Evolutionary conservation across 2,113 vertebrate genomes (phyloP).

Genomic region (Tachysurus vachellii): DNA sequence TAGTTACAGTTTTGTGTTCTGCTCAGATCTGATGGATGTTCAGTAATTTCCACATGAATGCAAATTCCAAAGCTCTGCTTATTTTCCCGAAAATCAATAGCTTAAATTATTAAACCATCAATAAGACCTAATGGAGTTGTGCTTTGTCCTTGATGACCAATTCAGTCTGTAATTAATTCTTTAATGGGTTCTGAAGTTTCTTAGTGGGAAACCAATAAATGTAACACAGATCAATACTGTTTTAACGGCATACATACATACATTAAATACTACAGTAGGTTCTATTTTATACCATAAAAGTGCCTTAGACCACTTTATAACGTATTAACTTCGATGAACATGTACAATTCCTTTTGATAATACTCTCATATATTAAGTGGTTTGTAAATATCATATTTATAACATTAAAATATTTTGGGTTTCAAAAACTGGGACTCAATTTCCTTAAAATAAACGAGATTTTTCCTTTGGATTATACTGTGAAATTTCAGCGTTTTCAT

Average conservation of each 20-base stretch:
- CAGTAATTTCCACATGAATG: conserved; percentile 23
- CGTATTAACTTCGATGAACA: background rate
- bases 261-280: background rate
- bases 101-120: background rate
- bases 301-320: background rate
- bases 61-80: background rate
- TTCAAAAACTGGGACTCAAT: background rate
- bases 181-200: conserved; percentile 17
- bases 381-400: background rate
- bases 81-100: conserved; percentile 19
- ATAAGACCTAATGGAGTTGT: conserved; percentile 5
- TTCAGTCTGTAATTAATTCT: conserved; percentile 20
- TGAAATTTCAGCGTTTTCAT: background rate
- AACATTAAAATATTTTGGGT: background rate
- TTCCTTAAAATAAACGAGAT: background rate
- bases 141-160: background rate
- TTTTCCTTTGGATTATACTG: background rate
- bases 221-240: background rate
- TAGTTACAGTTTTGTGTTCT: conserved; percentile 7
- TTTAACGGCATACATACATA: background rate
- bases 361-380: background rate
- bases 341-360: background rate
- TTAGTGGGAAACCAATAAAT: background rate
- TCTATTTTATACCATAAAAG: background rate
- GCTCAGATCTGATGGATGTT: background rate